Base-by-base conservation (phyloP, 2,888 invertebrate species). In the Ectemnius cavifrons region DNA sequence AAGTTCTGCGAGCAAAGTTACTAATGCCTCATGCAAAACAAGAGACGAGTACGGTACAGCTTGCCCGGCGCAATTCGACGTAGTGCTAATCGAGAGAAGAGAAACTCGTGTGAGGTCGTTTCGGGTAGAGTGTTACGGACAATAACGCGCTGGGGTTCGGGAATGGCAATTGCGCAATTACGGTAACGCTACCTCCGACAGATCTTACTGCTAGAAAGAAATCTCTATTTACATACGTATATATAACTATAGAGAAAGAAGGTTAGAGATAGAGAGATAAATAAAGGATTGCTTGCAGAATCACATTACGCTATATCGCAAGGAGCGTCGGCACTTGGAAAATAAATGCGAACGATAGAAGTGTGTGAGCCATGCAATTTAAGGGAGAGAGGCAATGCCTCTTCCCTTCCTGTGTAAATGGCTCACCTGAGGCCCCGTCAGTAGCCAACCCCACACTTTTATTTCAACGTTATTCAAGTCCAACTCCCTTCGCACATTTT, bases 351-450 rank as follows among this genome's bases (percentile, higher is more conserved):
- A 69, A 52, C 14, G 14, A 52, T 76, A 70, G 64, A 71, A 74
- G 83, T 11, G 37, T 11, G 37, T 11, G 85, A 85, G 86, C 86
- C 89, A 88, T 87, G 86, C 87, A 84, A 81, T 79, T 23, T 23
- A 81, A 69, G 68, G 67, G 71, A 68, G 23, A 23, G 20, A 20
- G 20, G 2, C 20, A 20, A 20, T 20, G 20, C 28, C 5, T 37
- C 28, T 37, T 3, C 8, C 28, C 2, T 37, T 11, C 1, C 1
- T 6, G 70, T 81, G 78, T 81, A 83, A 83, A 85, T 86, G 89
- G 90, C 90, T 90, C 90, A 89, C 90, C 90, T 90, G 86, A 87
- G 88, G 87, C 88, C 85, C 87, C 88, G 85, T 84, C 89, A 78
- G 88, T 88, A 87, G 86, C 86, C 87, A 85, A 85, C 86, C 85